Evolutionary conservation across 2,888 invertebrate genomes (phyloP), one percentile per base, ranked within the genome.

Genomic region (Spodoptera exigua): DNA sequence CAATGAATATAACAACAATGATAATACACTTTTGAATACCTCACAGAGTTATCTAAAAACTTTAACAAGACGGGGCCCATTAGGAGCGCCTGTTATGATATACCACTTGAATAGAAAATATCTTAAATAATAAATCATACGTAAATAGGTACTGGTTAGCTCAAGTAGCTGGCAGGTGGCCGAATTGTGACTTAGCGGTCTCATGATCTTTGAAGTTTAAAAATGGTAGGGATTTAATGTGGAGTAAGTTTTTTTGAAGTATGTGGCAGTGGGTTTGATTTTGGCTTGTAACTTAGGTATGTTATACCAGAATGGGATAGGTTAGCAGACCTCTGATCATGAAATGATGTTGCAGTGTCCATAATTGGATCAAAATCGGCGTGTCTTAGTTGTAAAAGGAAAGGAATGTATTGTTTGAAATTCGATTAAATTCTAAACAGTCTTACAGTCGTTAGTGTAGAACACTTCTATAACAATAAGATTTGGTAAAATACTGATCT

Each of bases 121-220:
- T 76, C 77, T 79, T 76, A 61, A 77, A 71, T 77, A 83, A 88
- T 90, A 90, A 90, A 90, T 90, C 84, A 89, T 82, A 79, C 80
- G 79, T 84, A 90, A 90, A 88, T 85, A 89, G 88, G 87, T 80
- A 74, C 84, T 81, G 70, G 81, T 80, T 84, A 80, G 63, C 77
- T 82, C 78, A 85, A 88, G 88, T 83, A 69, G 66, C 61, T 70
- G 74, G 66, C 83, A 84, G 84, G 84, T 87, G 82, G 71, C 61
- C 69, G 74, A 78, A 75, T 76, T 56, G 72, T 69, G 32, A 51
- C 48, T 54, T 54, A 58, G 74, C 61, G 54, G 70, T 3, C 5
- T 12, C 14, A 41, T 55, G n/a, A 21, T 37, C 49, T 70, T 67
- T 68, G 47, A 60, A 53, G 21, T 17, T 52, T 55, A 44, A 46